A percentile compares a stretch with the other conserved stretches of the same genome.
Conservation (phyloP, 2,113 vertebrate genomes). For the Peucedramus taeniatus region DNA sequence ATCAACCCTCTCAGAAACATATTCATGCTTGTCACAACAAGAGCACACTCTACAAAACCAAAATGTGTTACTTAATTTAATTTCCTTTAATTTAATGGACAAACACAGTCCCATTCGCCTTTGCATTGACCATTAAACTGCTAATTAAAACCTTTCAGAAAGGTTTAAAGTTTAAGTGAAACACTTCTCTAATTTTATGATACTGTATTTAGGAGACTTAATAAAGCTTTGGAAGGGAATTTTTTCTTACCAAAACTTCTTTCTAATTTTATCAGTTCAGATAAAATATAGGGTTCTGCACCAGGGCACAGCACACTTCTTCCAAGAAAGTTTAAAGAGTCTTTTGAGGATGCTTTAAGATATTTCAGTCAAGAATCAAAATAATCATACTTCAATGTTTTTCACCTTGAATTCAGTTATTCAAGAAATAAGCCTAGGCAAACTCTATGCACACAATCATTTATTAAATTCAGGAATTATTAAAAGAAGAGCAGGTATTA, state of each 20-base stretch:
- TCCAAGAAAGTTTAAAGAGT: background rate
- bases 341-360: background rate
- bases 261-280: background rate
- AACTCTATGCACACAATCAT: background rate
- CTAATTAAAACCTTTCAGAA: conserved; percentile 24
- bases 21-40: background rate
- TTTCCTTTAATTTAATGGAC: conserved; percentile 25
- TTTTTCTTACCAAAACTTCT: background rate
- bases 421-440: background rate
- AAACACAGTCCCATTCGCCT: background rate
- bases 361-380: background rate
- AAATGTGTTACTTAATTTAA: conserved; percentile 32
- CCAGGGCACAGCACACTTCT: background rate
- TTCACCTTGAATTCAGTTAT: background rate
- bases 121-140: background rate
- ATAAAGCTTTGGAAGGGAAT: background rate
- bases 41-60: background rate
- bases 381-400: background rate
- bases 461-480: background rate
- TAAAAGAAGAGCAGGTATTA: background rate
- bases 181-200: background rate
- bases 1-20: conserved; percentile 20
- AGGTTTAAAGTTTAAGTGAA: conserved; percentile 11
- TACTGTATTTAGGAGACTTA: background rate
- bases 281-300: background rate